Evolutionary conservation across 2,113 vertebrate species (phyloP), one percentile per base, ranked within the genome.

Genomic region (Hippocampus mohnikei): DNA sequence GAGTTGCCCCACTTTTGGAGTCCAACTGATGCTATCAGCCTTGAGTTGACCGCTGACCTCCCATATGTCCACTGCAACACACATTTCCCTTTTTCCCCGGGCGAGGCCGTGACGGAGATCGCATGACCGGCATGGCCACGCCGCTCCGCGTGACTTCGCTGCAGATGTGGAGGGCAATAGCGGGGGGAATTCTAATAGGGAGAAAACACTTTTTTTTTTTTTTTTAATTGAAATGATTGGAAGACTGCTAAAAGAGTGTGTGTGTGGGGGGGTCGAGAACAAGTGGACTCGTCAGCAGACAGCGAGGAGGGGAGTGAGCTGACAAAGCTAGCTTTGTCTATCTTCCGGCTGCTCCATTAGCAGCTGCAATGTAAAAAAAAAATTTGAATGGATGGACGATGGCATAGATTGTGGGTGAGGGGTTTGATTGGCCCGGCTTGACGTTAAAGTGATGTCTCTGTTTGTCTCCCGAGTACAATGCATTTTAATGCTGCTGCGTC

Each of bases 311-410:
- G 74, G 72, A 56, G 52, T 29, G 79, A 78, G 77, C 83, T 76
- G 84, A 92, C 91, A 93, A 92, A 90, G 90, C 85, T 84, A 87
- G 85, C 91, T 88, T 92, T 93, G 91, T 93, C 68, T 86, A 70
- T 72, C 73, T 69, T 79, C 85, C 86, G 86, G 89, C 88, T 89
- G 83, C 90, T 88, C 88, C 88, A 81, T 89, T 88, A 92, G 90
- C 90, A 93, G 91, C 92, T 93, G 89, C 90, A 90, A 89, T 88
- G 87, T 25, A 86, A 77, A 82, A 79, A 81, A 76, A 29, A 70
- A 70, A 78, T 76, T 69, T 74, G 82, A 70, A 79, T 80, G 79
- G 84, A 77, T 73, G 76, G 84, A 79, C 55, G 74, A 70, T 71
- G 81, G 87, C 68, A 74, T 76, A 71, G 67, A 10, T 55, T n/a